Conservation (phyloP, 2,888 invertebrate genomes). For the Nomada ruficornis region DNA sequence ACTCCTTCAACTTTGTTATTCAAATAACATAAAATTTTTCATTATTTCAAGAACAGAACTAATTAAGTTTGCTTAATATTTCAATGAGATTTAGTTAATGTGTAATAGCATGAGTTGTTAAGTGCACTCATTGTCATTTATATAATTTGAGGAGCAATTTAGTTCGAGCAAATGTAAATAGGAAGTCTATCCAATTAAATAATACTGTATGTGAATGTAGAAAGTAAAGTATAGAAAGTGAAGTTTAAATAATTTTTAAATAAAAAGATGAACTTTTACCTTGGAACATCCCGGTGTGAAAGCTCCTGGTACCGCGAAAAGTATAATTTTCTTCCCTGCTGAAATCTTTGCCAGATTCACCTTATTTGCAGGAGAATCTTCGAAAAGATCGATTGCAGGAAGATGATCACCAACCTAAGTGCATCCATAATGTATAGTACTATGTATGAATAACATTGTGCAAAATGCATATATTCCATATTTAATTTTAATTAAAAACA, state of each 20-base stretch:
- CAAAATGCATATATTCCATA: neutral
- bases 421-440: neutral
- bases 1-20: no score
- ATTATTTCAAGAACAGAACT: no score
- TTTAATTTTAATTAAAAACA: neutral
- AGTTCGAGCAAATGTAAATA: no score
- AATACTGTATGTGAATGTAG: no score
- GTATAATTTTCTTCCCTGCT: constrained; percentile 91
- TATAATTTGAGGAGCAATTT: no score
- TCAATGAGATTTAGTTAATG: no score
- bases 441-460: neutral
- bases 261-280: constrained; percentile 82
- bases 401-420: constrained; percentile 93
- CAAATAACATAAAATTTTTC: no score
- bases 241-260: neutral
- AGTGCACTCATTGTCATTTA: no score
- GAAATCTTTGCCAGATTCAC: constrained; percentile 91
- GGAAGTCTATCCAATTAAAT: no score
- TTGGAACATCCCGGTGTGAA: constrained; percentile 97
- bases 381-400: constrained; percentile 92
- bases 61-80: no score
- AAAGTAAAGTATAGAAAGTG: no score
- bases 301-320: constrained; percentile 97
- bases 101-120: no score
- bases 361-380: constrained; percentile 94